Evolutionary conservation across 1,140 invertebrate species (phyloP).

Genomic region (Reticulitermes speratus): DNA sequence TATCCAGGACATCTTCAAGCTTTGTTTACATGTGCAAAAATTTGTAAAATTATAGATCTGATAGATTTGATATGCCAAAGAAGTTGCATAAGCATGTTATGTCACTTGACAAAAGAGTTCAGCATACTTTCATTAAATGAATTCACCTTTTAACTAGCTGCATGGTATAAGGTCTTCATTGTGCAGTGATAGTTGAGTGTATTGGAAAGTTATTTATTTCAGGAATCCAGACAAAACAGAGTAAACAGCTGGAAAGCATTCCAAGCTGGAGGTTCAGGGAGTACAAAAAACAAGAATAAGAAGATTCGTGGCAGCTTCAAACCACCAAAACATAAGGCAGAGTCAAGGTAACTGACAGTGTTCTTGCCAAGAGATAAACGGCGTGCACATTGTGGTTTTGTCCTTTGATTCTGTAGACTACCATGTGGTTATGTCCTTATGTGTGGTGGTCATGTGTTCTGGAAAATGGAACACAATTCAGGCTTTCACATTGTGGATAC

Average conservation of each 20-base stretch:
- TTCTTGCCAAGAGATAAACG: constrained; percentile 45
- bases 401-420: not conserved
- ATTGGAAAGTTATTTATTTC: constrained; percentile 41
- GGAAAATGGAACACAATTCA: not conserved
- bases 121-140: no score
- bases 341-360: constrained; percentile 76
- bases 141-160: no score
- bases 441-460: constrained; percentile 2
- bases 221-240: constrained; percentile 90
- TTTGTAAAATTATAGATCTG: no score
- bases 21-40: no score
- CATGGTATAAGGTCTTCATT: no score
- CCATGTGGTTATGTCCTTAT: not conserved
- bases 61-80: no score
- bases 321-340: constrained; percentile 94
- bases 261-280: constrained; percentile 65
- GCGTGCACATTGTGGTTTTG: not conserved
- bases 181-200: no score
- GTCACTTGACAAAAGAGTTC: no score
- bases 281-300: constrained; percentile 67
- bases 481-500: not conserved
- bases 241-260: constrained; percentile 97
- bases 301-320: constrained; percentile 77
- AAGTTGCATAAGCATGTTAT: no score
- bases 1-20: no score